These are phyloP conservation scores for Diplodus sargus DNA, from an alignment of 2,797 vertebrate species.

Conservation along the genomic window DNA sequence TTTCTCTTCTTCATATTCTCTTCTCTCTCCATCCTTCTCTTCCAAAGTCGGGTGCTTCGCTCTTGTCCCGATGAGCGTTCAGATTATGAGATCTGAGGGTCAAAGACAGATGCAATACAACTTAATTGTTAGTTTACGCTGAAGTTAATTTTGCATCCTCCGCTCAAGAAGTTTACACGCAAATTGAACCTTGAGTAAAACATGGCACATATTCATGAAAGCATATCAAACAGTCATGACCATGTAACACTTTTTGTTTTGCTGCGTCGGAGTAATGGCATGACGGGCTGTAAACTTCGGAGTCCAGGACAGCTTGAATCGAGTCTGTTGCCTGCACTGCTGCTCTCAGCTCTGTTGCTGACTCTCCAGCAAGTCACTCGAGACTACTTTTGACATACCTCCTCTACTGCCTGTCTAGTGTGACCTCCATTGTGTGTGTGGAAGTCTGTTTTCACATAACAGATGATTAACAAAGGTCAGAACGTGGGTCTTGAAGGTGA, in stretches of 20 bases:
- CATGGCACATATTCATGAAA: no score
- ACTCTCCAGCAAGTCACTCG: neutral
- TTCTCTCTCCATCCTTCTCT: constrained; percentile 21
- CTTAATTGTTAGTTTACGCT: no score
- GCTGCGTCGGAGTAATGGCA: neutral
- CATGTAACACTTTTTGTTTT: no score
- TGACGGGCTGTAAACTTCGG: neutral
- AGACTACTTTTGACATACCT: neutral
- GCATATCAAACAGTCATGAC: no score
- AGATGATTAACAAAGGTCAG: neutral
- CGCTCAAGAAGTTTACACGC: no score
- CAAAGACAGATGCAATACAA: constrained; percentile 6
- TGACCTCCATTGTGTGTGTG: neutral
- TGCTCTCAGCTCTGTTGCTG: neutral
- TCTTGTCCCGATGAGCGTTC: constrained; percentile 75
- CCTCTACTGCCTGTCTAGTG: neutral
- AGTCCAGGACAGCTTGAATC: neutral
- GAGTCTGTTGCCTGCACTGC: neutral
- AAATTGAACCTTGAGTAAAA: no score
- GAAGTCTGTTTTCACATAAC: neutral
- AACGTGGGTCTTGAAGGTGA: neutral
- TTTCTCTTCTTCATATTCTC: neutral
- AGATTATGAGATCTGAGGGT: constrained; percentile 86
- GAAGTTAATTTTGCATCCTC: no score
- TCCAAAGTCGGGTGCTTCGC: constrained; percentile 60